phyloP scores from a whole-genome alignment of 2,113 vertebrate species.

The Cyphomyrus discorhynchus region DNA sequence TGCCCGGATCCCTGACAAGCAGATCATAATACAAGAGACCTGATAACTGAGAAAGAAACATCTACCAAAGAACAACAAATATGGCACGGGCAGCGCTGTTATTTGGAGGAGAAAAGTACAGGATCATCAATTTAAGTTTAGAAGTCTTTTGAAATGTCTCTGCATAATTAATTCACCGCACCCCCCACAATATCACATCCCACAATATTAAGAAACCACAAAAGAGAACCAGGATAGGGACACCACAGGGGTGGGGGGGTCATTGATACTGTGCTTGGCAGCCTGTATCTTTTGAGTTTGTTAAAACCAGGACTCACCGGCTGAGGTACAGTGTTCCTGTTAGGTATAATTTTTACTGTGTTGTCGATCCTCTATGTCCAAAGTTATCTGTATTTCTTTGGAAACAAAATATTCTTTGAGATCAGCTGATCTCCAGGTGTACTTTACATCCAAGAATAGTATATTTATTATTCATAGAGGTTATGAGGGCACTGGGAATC shows the following conservation, averaged over 20 bases:
- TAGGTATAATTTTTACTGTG: background rate
- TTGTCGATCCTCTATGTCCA: background rate
- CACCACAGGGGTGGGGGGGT: background rate
- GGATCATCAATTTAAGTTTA: background rate
- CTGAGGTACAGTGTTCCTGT: background rate
- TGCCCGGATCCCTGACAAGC: no score
- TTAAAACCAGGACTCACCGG: background rate
- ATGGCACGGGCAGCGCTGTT: background rate
- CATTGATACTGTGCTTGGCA: background rate
- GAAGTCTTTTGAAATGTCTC: no score
- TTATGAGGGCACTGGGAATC: conserved; percentile 18
- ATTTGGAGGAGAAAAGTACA: background rate
- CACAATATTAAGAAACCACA: background rate
- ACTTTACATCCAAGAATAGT: conserved; percentile 22
- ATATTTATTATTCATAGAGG: conserved; percentile 24
- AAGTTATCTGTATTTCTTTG: background rate
- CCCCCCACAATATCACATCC: background rate
- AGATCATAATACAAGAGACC: background rate
- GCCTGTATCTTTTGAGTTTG: background rate
- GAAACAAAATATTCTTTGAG: conserved; percentile 14
- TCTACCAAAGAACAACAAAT: background rate
- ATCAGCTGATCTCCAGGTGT: conserved; percentile 15
- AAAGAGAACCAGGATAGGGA: background rate
- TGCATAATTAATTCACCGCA: no score
- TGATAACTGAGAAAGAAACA: background rate